Evolutionary conservation across 2,797 vertebrate species (phyloP), one percentile per base, ranked within the genome.

Genomic region (Periparus ater): DNA sequence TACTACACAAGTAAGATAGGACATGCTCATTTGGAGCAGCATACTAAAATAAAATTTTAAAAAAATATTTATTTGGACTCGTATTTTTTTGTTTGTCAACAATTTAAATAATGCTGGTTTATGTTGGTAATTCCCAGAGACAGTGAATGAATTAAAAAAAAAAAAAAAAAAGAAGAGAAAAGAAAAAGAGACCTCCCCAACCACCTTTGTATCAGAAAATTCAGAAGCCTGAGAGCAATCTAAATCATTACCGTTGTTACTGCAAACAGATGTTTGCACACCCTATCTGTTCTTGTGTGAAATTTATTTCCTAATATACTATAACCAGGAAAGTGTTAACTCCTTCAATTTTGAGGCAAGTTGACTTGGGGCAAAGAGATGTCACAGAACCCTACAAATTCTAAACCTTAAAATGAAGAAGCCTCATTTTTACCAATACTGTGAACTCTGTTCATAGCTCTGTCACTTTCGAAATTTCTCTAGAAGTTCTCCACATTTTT

Each of bases 101-200:
- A 19, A 45, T 54, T 51, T 13, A 40, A 54, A 7, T 21, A 10
- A 2, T 48, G 11, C 3, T 81, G 9, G 10, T 82, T 12, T 48
- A 27, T 21, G 2, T n/a, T 30, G 7, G 2, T 17, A 63, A 32
- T 70, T 47, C 18, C 6, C 3, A 36, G 16, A 81, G 3, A 50
- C 0, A 12, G 3, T 2, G 2, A 62, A 57, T 0, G 67, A 68
- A 48, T 36, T 8, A 1, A 12, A 19, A 54, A 55, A 6, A 10
- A 13, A 12, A 9, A 4, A 10, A 5, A 38, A 19, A 54, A 61
- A 5, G 9, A 13, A 12, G 8, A 4, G 8, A 5, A 38, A 29
- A 18, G 3, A 25, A 40, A 36, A 8, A 13, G 0, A 2, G 11
- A 16, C 38, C 6, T 70, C 21, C 11, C 3, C 23, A 47, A 44